Evolutionary conservation across 2,113 vertebrate species (phyloP).

Genomic region (Pelecanus crispus): DNA sequence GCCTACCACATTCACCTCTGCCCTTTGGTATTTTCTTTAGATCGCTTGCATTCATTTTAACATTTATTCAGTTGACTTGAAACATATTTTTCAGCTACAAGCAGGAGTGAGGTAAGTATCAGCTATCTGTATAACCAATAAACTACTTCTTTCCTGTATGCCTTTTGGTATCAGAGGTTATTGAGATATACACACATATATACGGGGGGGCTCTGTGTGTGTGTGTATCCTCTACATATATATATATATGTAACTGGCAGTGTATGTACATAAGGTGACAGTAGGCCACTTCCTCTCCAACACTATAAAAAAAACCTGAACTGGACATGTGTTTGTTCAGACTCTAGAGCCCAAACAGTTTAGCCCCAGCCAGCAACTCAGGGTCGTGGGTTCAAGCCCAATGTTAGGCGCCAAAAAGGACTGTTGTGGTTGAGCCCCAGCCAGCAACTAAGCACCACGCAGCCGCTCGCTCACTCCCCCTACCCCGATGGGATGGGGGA

Average conservation of each 20-base stretch:
- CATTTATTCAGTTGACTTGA: neutral
- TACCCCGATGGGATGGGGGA: no score
- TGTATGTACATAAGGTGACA: neutral
- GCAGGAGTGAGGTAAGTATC: neutral
- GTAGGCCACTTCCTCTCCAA: neutral
- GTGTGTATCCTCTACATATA: neutral
- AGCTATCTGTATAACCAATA: neutral
- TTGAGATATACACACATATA: neutral
- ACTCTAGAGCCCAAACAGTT: neutral
- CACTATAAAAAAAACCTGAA: neutral
- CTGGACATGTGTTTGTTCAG: neutral
- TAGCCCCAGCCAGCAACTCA: no score
- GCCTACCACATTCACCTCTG: neutral
- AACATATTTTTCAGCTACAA: neutral
- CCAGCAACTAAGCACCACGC: no score
- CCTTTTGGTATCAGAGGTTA: neutral
- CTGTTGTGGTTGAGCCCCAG: no score
- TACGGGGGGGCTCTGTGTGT: no score
- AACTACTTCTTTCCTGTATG: neutral
- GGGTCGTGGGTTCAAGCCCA: no score
- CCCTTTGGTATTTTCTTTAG: neutral
- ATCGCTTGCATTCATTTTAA: neutral
- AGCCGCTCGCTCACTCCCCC: no score
- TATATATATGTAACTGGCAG: neutral
- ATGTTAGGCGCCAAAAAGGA: no score